phyloP scores from a whole-genome alignment of 2,113 vertebrate species.

The Pteropus alecto region DNA sequence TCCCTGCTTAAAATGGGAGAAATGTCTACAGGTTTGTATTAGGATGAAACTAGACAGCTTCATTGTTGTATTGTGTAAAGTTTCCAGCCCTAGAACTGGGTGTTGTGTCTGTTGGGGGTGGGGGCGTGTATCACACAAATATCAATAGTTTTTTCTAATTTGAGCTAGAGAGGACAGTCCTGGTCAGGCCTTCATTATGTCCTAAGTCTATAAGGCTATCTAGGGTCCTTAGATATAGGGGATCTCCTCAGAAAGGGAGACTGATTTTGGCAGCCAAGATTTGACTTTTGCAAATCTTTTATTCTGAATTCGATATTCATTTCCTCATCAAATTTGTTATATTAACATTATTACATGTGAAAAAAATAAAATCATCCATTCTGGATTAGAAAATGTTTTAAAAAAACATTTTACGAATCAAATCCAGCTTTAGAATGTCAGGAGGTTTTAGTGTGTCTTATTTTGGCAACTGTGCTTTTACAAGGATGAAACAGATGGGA shows the following conservation, averaged over 20 bases:
- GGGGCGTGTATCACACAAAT: not conserved
- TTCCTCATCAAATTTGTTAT: constrained; percentile 1
- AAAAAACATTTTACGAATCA: not conserved
- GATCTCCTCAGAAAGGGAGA: not conserved
- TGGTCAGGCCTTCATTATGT: not conserved
- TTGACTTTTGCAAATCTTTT: not conserved
- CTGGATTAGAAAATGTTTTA: not conserved
- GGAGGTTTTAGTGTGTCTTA: not conserved
- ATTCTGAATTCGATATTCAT: not conserved
- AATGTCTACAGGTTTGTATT: not conserved
- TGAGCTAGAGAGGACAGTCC: not conserved
- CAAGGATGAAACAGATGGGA: constrained; percentile 29
- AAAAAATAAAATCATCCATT: not conserved
- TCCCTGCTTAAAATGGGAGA: not conserved
- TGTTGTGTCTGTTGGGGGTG: not conserved
- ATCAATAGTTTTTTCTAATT: not conserved
- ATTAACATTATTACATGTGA: not conserved
- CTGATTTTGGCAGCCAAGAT: not conserved
- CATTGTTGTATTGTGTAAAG: not conserved
- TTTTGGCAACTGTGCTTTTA: not conserved
- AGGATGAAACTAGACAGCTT: not conserved
- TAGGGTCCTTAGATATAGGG: not conserved
- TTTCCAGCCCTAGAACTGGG: not conserved
- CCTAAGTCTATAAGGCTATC: not conserved
- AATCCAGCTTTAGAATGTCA: not conserved